Base-by-base conservation (phyloP, 2,888 invertebrate genomes). In the Salpingus planirostris region DNA sequence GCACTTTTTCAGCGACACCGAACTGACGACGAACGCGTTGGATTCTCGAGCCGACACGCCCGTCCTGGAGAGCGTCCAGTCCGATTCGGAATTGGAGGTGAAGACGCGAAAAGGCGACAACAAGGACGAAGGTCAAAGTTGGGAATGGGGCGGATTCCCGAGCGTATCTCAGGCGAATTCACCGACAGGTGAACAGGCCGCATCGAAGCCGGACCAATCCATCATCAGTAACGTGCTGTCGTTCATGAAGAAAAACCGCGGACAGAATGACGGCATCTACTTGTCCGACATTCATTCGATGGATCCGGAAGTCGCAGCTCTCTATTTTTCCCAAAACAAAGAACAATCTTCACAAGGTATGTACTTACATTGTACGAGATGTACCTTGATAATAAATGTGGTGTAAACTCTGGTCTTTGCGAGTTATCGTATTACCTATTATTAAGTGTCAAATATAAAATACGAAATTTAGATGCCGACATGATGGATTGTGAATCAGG, bases 401-500 rank as follows among this genome's bases (percentile, higher is more conserved):
- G 15, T 13, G 3, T 24, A 12, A 22, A 11, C 22, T 13, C 29
- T 29, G 11, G 43, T 40, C 46, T 39, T 28, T 21, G 21, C 18
- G 6, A n/a, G 18, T 18, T 10, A 10, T 11, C 14, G 13, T 4
- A n/a, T 27, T 15, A 18, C 26, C 8, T 31, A 18, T 43, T 44
- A 47, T 52, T 50, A 44, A 46, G 51, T 54, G 52, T 50, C 55
- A 47, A 48, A 46, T 58, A 57, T 57, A 46, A 48, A 55, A 55
- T 57, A 43, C 52, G 54, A 57, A 54, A 62, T 59, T 58, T 59
- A 61, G 74, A 70, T 28, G 70, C 73, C 39, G 78, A 83, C 40
- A 92, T 93, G 62, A 92, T 93, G 62, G 96, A 96, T 69, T 83
- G 85, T 46, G 95, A 96, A 67, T 93, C 93, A 39, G 96, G 96